Percentiles rank a stretch among this genome's conserved stretches.
Conservation (phyloP, 2,888 invertebrate species). For the Elmis aenea region DNA sequence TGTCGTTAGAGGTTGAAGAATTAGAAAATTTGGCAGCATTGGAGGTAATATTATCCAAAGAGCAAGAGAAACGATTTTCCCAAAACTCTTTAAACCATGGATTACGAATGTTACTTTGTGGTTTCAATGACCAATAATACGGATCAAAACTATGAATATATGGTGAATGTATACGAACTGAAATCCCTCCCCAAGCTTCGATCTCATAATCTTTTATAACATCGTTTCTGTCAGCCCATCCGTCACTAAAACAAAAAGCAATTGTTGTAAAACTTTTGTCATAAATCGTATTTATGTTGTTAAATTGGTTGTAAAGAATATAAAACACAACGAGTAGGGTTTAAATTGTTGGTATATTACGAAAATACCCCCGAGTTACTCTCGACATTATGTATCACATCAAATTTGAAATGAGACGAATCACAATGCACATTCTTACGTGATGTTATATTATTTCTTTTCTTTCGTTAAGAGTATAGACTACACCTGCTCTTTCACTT, state of each 20-base stretch:
- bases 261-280: background rate
- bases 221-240: constrained; percentile 71
- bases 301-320: background rate
- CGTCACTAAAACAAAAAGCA: constrained; percentile 55
- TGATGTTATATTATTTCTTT: no score
- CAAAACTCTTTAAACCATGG: constrained; percentile 76
- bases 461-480: no score
- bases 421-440: no score
- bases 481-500: no score
- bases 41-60: no score
- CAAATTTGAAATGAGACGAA: no score
- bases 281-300: no score
- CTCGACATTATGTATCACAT: no score
- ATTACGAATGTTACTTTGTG: constrained; percentile 60
- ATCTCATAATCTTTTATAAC: constrained; percentile 63
- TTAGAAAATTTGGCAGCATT: constrained; percentile 7
- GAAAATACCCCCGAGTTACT: no score
- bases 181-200: constrained; percentile 66
- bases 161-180: constrained; percentile 71
- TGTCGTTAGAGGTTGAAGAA: constrained; percentile 2
- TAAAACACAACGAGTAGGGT: background rate
- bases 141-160: constrained; percentile 59
- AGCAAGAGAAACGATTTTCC: constrained; percentile 67
- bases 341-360: no score
- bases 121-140: constrained; percentile 63